Base-by-base conservation (phyloP, 2,888 invertebrate genomes). In the Caenorhabditis afra region DNA sequence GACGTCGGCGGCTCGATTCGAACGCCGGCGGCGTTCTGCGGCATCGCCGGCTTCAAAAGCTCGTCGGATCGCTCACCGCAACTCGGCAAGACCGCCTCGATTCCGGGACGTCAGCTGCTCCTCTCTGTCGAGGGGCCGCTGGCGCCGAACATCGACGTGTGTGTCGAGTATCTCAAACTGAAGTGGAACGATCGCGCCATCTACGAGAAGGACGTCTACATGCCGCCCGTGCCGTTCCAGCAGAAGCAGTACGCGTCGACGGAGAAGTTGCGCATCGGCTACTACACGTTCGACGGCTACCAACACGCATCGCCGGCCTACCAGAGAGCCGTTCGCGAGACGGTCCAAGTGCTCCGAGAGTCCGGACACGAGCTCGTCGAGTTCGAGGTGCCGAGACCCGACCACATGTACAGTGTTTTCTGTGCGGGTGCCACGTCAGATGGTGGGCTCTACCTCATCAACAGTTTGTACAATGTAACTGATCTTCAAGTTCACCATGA, bases 1-100 rank as follows among this genome's bases (percentile, higher is more conserved):
- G 92, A 92, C 76, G 89, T 92, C 22, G 92, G 91, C 3, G 92
- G 92, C 23, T 91, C 91, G 81, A 87, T 92, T 22, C 87, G 92
- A 12, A 90, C 91, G 45, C 92, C 92, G 0, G 90, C 91, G n/a
- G 87, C 90, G 74, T 91, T 92, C 84, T 91, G 91, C 88, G 92
- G 92, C 0, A 44, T 83, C 20, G 66, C 73, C 18, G 83, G 83
- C 2, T 81, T 83, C 67, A 83, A 83, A 22, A 70, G 68, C 35
- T 75, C 64, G 2, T 70, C 79, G 35, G 61, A 70, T 10, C 57
- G 81, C 7, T 35, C 57, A 1, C 59, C 67, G 2, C 81, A 77
- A 7, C 37, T 73, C 18, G 76, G 76, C 3, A 73, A 73, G 22
- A 61, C 59, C 18, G 71, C 73, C 8, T 71, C 81, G 37, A 81